phyloP scores from a whole-genome alignment of 2,888 invertebrate species.

The Disparrhopalites patrizii region DNA sequence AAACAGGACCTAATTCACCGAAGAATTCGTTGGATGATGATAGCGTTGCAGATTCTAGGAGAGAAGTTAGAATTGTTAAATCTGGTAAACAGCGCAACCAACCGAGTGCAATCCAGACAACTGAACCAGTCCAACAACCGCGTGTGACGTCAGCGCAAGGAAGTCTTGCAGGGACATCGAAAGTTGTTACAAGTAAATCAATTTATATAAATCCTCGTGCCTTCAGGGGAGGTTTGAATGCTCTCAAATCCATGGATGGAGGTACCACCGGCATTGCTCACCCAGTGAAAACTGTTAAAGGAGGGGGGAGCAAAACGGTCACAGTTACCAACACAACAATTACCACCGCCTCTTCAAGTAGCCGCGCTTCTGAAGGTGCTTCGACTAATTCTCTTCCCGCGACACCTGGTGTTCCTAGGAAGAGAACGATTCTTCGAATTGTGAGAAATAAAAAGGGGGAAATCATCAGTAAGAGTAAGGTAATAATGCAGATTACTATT shows the following conservation, averaged over 20 bases:
- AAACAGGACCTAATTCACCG: background rate
- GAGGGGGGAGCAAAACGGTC: background rate
- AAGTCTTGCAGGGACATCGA: background rate
- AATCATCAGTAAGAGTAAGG: conserved; percentile 46
- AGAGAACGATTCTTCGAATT: conserved; percentile 45
- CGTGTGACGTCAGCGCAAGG: background rate
- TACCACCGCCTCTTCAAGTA: background rate
- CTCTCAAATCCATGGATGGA: conserved; percentile 19
- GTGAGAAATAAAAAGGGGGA: conserved; percentile 47
- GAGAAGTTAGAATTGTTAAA: conserved; percentile 14
- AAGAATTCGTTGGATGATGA: background rate
- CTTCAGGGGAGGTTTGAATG: conserved; percentile 36
- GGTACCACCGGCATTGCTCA: background rate
- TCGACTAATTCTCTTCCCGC: background rate
- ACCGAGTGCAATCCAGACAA: background rate
- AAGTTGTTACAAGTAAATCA: conserved; percentile 18
- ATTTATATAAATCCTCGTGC: conserved; percentile 40
- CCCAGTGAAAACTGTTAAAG: background rate
- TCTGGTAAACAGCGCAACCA: background rate
- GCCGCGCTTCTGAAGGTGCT: background rate
- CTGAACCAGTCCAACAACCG: background rate
- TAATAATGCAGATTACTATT: conserved; percentile 28
- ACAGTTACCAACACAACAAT: background rate
- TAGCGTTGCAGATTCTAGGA: background rate
- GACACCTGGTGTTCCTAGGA: conserved; percentile 19